Percentiles rank a stretch among this genome's conserved stretches.
Evolutionary conservation across 23 tunicate species (phyloP).

Genomic region (Trididemnum clinides): DNA sequence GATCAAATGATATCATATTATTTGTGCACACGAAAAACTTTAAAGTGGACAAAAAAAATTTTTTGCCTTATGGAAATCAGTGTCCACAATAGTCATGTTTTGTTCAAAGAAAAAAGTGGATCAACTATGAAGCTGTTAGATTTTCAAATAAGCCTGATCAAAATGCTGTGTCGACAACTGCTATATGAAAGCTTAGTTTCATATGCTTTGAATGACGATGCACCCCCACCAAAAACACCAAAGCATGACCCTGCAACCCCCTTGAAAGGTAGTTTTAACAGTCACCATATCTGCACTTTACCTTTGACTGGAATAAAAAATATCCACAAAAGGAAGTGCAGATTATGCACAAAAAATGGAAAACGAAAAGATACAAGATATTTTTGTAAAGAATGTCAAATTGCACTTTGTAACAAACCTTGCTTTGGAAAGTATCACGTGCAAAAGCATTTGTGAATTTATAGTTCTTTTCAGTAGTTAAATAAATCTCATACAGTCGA

Average conservation of each 20-base stretch:
- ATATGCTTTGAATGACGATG: background rate
- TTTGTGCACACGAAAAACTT: conserved; percentile 14
- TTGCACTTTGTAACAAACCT: background rate
- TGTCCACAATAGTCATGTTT: conserved; percentile 11
- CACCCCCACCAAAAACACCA: background rate
- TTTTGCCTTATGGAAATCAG: conserved; percentile 16
- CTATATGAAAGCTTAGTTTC: background rate
- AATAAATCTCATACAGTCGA: no score
- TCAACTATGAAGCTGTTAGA: background rate
- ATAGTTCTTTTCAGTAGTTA: no score
- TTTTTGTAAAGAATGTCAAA: background rate
- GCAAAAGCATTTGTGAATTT: no score
- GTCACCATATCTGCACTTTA: background rate
- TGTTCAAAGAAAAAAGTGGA: conserved; percentile 3
- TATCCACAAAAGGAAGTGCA: background rate
- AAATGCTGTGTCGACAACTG: background rate
- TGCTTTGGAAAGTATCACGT: background rate
- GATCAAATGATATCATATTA: conserved; percentile 26
- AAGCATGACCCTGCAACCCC: background rate
- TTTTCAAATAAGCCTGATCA: background rate
- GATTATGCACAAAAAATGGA: background rate
- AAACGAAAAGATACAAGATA: background rate
- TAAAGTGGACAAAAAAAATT: conserved; percentile 22
- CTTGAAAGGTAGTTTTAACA: background rate
- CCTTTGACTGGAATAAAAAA: background rate